phyloP scores from a whole-genome alignment of 2,888 invertebrate species.

The Tipula vernalis region DNA sequence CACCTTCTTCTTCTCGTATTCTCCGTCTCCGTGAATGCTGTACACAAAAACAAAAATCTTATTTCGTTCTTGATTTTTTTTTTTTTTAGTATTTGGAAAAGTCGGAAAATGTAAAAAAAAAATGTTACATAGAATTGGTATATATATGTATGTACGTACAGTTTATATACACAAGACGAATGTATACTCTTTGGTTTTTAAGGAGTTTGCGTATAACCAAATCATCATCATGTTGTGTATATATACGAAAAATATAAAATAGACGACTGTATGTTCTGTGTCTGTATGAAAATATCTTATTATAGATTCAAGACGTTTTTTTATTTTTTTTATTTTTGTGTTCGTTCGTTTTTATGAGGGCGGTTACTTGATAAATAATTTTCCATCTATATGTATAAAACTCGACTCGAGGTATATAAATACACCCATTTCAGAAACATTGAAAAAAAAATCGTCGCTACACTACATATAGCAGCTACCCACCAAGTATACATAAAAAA shows the following conservation, averaged over 20 bases:
- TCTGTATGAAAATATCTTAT: background rate
- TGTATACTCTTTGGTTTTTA: background rate
- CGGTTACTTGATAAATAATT: background rate
- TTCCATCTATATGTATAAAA: background rate
- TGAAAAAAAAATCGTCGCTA: background rate
- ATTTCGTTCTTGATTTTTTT: background rate
- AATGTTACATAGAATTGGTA: background rate
- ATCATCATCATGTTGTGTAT: background rate
- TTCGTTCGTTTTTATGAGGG: background rate
- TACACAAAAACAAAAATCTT: background rate
- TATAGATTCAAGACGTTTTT: background rate
- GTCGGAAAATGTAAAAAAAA: background rate
- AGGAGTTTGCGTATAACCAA: constrained; percentile 4
- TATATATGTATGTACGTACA: background rate
- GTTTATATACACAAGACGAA: background rate
- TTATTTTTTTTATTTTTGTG: background rate
- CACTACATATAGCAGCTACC: background rate
- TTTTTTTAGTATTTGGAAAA: background rate
- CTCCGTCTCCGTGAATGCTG: background rate
- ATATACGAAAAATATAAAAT: background rate
- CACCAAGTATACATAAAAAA: background rate
- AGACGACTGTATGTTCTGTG: background rate
- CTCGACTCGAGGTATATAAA: background rate
- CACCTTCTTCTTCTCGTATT: constrained; percentile 4
- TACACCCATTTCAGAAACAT: background rate